phyloP scores from a whole-genome alignment of 2,113 vertebrate species.

The Vicugna pacos region DNA sequence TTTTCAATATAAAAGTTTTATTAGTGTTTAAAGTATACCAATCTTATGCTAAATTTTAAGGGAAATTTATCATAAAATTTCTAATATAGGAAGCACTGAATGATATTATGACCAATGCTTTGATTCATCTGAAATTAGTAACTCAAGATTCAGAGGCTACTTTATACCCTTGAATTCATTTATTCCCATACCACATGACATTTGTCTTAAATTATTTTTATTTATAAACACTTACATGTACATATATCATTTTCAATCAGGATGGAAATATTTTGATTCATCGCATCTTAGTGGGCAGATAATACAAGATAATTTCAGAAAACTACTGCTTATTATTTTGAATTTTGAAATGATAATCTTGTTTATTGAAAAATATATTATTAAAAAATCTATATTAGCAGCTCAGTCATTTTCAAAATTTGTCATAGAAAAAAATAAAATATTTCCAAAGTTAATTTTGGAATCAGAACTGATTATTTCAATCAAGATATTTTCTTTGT shows the following conservation, averaged over 20 bases:
- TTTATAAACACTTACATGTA: background rate
- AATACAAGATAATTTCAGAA: background rate
- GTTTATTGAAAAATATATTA: background rate
- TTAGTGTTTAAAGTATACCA: background rate
- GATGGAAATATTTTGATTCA: background rate
- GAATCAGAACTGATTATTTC: background rate
- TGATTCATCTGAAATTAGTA: slow-evolving; percentile 1
- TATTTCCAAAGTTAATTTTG: background rate
- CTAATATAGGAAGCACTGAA: background rate
- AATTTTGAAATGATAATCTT: background rate
- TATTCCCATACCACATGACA: background rate
- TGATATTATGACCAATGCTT: background rate
- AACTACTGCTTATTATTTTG: background rate
- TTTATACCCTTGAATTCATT: background rate
- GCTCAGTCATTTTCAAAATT: background rate
- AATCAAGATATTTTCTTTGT: background rate
- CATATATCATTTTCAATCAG: background rate
- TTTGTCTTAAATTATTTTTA: background rate
- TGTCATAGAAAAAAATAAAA: background rate
- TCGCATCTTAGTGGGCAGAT: background rate
- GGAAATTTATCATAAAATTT: background rate
- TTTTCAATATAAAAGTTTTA: background rate
- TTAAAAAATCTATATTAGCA: background rate
- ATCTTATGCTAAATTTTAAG: background rate
- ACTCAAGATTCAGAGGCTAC: background rate